A percentile compares a stretch with the other conserved stretches of the same genome.
Conservation (phyloP, 2,113 vertebrate genomes). For the Physeter macrocephalus region DNA sequence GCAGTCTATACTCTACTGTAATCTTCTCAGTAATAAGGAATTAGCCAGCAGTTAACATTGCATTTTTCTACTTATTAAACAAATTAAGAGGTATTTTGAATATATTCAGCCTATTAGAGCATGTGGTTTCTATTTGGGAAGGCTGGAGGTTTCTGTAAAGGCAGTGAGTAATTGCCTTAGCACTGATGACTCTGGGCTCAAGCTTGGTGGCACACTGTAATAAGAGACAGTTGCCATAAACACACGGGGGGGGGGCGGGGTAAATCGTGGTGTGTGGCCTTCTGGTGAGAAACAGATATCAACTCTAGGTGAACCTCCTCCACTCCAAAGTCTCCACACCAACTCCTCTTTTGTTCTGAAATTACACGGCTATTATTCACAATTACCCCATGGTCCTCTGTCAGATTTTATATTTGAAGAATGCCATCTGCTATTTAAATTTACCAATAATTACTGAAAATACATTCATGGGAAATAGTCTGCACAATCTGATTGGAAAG, state of each 20-base stretch:
- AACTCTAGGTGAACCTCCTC: slow-evolving; percentile 80
- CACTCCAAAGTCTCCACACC: slow-evolving; percentile 57
- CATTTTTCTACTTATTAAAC: slow-evolving; percentile 97
- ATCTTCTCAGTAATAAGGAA: slow-evolving; percentile 82
- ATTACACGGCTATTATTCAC: slow-evolving; percentile 72
- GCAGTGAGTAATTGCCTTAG: slow-evolving; percentile 86
- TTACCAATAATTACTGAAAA: slow-evolving; percentile 68
- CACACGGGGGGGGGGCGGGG: slow-evolving; percentile 79
- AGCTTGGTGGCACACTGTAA: slow-evolving; percentile 83
- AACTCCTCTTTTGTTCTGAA: slow-evolving; percentile 79
- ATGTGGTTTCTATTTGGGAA: slow-evolving; percentile 98
- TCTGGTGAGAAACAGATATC: slow-evolving; percentile 82
- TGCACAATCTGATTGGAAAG: slow-evolving; percentile 49
- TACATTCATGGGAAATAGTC: slow-evolving; percentile 51
- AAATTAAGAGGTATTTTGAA: slow-evolving; percentile 89
- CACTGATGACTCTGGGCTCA: slow-evolving; percentile 82
- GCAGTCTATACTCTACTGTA: slow-evolving; percentile 44
- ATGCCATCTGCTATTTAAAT: slow-evolving; percentile 66
- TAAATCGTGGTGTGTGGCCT: slow-evolving; percentile 84
- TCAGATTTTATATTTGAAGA: slow-evolving; percentile 59
- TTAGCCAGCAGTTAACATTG: slow-evolving; percentile 88
- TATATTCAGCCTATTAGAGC: slow-evolving; percentile 82
- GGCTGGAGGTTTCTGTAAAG: slow-evolving; percentile 84
- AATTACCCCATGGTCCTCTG: slow-evolving; percentile 73
- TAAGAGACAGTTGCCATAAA: slow-evolving; percentile 90